Percentiles rank a stretch among this genome's conserved stretches.
phyloP scores from a whole-genome alignment of 2,113 vertebrate species.

The Nannobrachium achirus region DNA sequence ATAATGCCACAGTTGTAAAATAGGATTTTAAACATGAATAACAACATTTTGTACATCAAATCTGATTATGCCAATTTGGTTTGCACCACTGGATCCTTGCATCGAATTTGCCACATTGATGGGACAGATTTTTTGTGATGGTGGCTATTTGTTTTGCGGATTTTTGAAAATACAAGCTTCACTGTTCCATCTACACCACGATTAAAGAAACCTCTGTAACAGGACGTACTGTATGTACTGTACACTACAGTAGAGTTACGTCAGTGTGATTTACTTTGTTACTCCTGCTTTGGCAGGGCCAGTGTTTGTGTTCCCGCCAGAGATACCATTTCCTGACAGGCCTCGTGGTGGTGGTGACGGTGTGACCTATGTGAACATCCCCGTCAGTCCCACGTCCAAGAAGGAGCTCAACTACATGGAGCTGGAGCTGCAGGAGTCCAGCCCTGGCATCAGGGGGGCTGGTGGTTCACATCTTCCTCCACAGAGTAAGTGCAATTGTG shows the following conservation, averaged over 20 bases:
- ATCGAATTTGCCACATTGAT: neutral
- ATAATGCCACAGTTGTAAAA: no score
- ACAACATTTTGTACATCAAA: neutral
- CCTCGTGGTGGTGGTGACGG: constrained; percentile 63
- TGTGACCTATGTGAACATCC: constrained; percentile 89
- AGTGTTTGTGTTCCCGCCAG: constrained; percentile 71
- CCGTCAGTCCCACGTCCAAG: constrained; percentile 85
- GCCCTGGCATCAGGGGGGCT: constrained; percentile 77
- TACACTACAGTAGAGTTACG: no score
- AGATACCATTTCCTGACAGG: constrained; percentile 72
- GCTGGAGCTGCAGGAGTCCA: constrained; percentile 85
- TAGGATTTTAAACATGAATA: no score
- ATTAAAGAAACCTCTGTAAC: no score
- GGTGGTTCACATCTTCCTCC: constrained; percentile 30
- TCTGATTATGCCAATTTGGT: neutral
- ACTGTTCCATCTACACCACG: no score
- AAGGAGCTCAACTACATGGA: constrained; percentile 92
- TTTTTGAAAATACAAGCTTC: no score
- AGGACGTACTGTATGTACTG: no score
- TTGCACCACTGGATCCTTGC: neutral
- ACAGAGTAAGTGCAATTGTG: constrained; percentile 58
- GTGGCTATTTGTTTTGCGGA: neutral
- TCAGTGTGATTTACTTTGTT: neutral
- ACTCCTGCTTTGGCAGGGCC: constrained; percentile 41
- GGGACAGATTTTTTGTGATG: neutral